Percentiles rank a stretch among this genome's conserved stretches.
Evolutionary conservation across 1,140 invertebrate genomes (phyloP).

Genomic region (Elymnias hypermnestra): DNA sequence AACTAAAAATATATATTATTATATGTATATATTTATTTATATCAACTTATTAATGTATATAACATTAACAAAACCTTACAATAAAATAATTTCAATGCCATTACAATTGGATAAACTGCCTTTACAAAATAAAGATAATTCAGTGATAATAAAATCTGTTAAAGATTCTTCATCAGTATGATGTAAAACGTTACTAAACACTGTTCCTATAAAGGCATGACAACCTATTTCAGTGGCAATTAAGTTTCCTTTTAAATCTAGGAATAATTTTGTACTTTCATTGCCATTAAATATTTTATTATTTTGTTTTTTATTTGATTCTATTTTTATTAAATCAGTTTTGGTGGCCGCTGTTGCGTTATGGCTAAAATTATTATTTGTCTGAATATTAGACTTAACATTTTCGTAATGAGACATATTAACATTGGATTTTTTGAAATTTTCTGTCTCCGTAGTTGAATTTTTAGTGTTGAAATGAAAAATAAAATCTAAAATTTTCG

Average conservation of each 20-base stretch:
- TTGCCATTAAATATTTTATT: slow-evolving; percentile 5
- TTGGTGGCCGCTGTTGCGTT: too few species aligned
- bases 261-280: slow-evolving; percentile 29
- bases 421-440: neutral
- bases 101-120: slow-evolving; percentile 51
- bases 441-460: neutral
- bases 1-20: slow-evolving; percentile 19
- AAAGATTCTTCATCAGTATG: slow-evolving; percentile 35
- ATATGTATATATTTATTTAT: slow-evolving; percentile 15
- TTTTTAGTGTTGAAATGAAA: slow-evolving; percentile 14
- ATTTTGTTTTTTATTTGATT: too few species aligned
- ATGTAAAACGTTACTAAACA: slow-evolving; percentile 48
- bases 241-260: slow-evolving; percentile 61
- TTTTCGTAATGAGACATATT: neutral
- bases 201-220: slow-evolving; percentile 58
- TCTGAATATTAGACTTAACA: neutral
- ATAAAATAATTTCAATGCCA: slow-evolving; percentile 56
- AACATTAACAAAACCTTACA: slow-evolving; percentile 33
- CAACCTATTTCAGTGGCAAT: slow-evolving; percentile 50
- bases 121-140: slow-evolving; percentile 61
- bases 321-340: too few species aligned
- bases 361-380: neutral
- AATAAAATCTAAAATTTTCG: slow-evolving; percentile 43
- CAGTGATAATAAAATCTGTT: slow-evolving; percentile 49
- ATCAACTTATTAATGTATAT: slow-evolving; percentile 24